These are phyloP conservation scores for Drosophila biarmipes DNA, from an alignment of 1,140 invertebrate species.

Conservation along the genomic window DNA sequence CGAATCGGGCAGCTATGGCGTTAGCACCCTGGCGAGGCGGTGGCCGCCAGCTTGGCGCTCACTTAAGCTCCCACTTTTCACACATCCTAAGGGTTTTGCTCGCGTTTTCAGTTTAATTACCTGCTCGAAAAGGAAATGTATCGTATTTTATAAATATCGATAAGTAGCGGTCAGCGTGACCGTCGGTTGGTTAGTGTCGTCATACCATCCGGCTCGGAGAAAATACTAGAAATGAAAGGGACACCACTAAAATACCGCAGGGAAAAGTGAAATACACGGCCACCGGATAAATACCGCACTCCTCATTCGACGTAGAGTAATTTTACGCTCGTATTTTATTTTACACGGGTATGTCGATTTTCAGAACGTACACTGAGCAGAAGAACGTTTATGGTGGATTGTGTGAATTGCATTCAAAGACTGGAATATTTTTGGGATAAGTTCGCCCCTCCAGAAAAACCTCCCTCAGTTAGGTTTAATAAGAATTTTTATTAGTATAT, in stretches of 20 bases:
- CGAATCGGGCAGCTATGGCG: not conserved
- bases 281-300: no score
- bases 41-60: not conserved
- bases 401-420: no score
- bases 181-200: not conserved
- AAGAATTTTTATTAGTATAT: slow-evolving; percentile 79
- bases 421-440: no score
- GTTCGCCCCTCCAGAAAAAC: not conserved
- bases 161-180: not conserved
- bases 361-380: no score
- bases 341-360: no score
- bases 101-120: slow-evolving; percentile 40
- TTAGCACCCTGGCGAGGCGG: not conserved
- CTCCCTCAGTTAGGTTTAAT: slow-evolving; percentile 63
- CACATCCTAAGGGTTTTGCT: slow-evolving; percentile 43
- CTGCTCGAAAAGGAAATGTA: slow-evolving; percentile 21
- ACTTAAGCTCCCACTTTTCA: slow-evolving; percentile 28
- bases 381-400: no score
- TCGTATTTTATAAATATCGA: slow-evolving; percentile 11
- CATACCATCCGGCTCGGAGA: not conserved
- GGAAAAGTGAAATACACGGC: no score
- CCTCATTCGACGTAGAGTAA: no score
- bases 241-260: not conserved
- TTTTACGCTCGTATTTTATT: no score
- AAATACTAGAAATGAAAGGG: not conserved